Conservation (phyloP, 2,113 vertebrate species). For the Oncorhynchus nerka region DNA sequence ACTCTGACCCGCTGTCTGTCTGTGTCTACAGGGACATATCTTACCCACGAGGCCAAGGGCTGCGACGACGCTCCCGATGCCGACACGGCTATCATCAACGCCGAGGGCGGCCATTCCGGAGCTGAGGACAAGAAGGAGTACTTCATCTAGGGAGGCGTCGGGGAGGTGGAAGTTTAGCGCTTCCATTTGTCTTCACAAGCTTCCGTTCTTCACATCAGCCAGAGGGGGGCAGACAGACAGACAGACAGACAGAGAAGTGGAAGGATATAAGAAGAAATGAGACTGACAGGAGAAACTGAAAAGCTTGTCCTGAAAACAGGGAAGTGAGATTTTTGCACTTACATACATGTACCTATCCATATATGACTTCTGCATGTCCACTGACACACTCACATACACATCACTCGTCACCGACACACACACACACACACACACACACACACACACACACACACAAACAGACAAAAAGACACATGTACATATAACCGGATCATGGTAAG, state of each 20-base stretch:
- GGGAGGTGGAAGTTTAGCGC: conserved; percentile 26
- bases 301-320: conserved; percentile 60
- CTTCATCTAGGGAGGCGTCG: conserved; percentile 82
- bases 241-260: not conserved
- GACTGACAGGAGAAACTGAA: conserved; percentile 22
- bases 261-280: conserved; percentile 33
- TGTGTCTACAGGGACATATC: conserved; percentile 83
- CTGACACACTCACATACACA: not conserved
- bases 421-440: not conserved
- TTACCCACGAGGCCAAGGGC: conserved; percentile 97
- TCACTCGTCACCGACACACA: not conserved
- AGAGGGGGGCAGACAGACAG: conserved; percentile 12
- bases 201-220: conserved; percentile 60
- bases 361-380: conserved; percentile 11
- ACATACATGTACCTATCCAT: conserved; percentile 9
- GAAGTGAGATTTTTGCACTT: conserved; percentile 67
- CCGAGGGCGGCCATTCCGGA: conserved; percentile 90
- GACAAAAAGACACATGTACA: not conserved
- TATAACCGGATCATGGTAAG: not conserved
- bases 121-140: conserved; percentile 98
- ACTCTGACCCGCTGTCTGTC: not conserved
- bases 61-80: conserved; percentile 92
- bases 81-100: conserved; percentile 97
- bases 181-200: conserved; percentile 63
- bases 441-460: not conserved